Base-by-base conservation (phyloP, 2,888 invertebrate genomes). In the Dorcus parallelipipedus region DNA sequence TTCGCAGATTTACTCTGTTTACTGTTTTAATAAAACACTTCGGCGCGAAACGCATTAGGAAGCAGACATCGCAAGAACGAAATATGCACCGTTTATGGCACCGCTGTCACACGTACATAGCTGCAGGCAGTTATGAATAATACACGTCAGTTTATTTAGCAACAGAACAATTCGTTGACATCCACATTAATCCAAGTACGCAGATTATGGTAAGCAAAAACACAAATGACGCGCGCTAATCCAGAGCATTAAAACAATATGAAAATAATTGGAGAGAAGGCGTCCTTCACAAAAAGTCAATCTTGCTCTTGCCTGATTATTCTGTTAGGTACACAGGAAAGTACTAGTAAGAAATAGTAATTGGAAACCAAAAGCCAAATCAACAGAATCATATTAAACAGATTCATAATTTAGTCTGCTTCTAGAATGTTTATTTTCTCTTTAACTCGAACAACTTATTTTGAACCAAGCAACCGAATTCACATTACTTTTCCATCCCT, bases 151-250 rank as follows among this genome's bases (percentile, higher is more conserved):
- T 60, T 60, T 58, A 60, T 62, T 60, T 62, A 60, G 53, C 54
- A 50, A 49, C 53, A 56, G 58, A 62, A 60, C 62, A 60, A 62
- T 60, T 60, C 58, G 62, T 62, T 60, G 62, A 62, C 62, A 60
- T 60, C 51, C 60, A 58, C 62, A 62, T 62, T 58, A 62, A 62
- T 62, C 58, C 62, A 52, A 58, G 58, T 62, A 62, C 55, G 58
- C 56, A 58, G 62, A 62, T 60, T 62, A 62, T 52, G 57, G 50
- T 40, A 49, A 51, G 54, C 60, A 60, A 58, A 60, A 62, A 62
- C 62, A 56, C 33, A 45, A 45, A 45, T 45, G 45, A 23, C 45
- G 23, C 20, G 45, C 26, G 3, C 45, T 45, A 45, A 45, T 45
- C 45, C 45, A 20, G 20, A 20, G 45, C 20, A 9, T 23, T 20